phyloP scores from a whole-genome alignment of 2,113 vertebrate species.

The Pterocles orientalis region DNA sequence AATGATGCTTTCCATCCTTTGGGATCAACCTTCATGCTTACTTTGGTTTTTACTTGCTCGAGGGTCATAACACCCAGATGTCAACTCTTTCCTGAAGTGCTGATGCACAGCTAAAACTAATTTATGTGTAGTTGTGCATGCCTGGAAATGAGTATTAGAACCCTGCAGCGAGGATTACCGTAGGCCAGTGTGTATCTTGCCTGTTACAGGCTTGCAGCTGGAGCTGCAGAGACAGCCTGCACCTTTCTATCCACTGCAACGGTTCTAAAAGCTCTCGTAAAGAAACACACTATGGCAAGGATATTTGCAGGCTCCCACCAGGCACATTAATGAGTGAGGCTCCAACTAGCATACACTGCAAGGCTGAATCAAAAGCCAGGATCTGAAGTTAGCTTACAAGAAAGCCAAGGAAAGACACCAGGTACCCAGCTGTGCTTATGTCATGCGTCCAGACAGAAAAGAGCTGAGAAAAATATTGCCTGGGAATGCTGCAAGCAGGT shows the following conservation, averaged over 20 bases:
- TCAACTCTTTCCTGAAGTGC: neutral
- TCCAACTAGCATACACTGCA: neutral
- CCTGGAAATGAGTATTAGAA: neutral
- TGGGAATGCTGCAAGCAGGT: neutral
- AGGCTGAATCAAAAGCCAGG: neutral
- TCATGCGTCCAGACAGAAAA: neutral
- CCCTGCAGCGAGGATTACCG: neutral
- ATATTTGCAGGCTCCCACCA: neutral
- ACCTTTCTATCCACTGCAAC: neutral
- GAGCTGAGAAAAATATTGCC: neutral
- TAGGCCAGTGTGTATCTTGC: neutral
- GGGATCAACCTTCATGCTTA: neutral
- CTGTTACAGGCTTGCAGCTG: neutral
- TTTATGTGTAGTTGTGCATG: neutral
- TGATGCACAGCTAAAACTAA: neutral
- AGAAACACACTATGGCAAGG: neutral
- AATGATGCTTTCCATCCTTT: neutral
- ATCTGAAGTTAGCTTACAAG: neutral
- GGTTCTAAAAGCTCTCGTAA: neutral
- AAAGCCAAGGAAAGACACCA: neutral
- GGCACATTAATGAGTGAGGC: neutral
- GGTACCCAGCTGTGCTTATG: neutral
- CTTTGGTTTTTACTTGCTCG: neutral
- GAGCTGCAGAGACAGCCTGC: neutral
- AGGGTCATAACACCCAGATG: neutral